phyloP scores from a whole-genome alignment of 2,797 vertebrate species.

The Psittacula derbiana region DNA sequence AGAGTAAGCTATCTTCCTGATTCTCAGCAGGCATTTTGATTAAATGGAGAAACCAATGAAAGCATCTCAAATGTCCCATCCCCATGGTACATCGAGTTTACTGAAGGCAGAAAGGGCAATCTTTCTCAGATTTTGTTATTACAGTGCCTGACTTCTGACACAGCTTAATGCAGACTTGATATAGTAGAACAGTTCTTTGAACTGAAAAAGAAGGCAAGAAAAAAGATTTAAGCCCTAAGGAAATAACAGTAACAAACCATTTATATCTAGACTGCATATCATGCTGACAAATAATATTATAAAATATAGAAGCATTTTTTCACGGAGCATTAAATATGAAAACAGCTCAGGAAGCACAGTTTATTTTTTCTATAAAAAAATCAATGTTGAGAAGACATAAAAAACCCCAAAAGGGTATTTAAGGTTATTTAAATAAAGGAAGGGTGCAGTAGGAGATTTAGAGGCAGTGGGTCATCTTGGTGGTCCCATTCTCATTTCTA shows the following conservation, averaged over 20 bases:
- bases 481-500: neutral
- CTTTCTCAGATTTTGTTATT: neutral
- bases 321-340: constrained; percentile 3
- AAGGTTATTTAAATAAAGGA: neutral
- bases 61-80: neutral
- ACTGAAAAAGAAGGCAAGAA: neutral
- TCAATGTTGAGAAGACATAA: neutral
- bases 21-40: neutral
- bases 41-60: neutral
- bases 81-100: neutral
- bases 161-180: neutral
- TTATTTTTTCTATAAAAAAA: neutral
- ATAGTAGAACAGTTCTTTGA: neutral
- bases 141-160: neutral
- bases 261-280: neutral
- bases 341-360: neutral
- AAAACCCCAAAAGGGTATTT: neutral
- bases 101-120: neutral
- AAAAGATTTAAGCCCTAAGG: neutral
- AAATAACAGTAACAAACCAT: neutral
- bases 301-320: constrained; percentile 18
- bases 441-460: neutral
- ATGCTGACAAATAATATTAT: neutral
- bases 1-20: neutral
- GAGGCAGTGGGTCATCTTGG: neutral